Evolutionary conservation across 1,140 invertebrate species (phyloP).

Genomic region (Brachionus paranguensis): DNA sequence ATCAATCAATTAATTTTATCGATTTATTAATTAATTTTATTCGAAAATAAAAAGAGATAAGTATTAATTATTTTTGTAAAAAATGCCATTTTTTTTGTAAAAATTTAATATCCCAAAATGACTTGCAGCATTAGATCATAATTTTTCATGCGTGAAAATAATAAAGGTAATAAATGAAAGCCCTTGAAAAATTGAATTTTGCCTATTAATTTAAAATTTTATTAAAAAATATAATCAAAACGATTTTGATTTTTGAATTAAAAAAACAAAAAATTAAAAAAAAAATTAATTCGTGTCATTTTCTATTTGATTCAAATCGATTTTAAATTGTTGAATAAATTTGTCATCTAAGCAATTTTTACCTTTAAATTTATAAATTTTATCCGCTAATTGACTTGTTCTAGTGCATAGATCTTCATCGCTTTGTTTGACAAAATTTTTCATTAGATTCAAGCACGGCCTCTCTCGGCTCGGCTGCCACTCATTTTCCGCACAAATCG

Average conservation of each 20-base stretch:
- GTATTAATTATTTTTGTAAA: too few relatives aligned
- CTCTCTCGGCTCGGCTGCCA: neutral
- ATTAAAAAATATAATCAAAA: neutral
- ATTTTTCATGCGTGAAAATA: neutral
- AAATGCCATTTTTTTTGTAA: too few relatives aligned
- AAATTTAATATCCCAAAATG: too few relatives aligned
- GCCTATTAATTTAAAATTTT: too few relatives aligned
- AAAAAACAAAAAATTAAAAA: neutral
- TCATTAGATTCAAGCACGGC: neutral
- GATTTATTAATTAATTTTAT: too few relatives aligned
- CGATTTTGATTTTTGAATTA: neutral
- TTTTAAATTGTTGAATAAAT: constrained; percentile 7
- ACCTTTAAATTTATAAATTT: neutral
- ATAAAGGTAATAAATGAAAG: too few relatives aligned
- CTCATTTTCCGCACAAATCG: neutral
- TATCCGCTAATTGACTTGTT: neutral
- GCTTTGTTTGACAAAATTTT: neutral
- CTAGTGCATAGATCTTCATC: neutral
- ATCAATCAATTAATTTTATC: too few relatives aligned
- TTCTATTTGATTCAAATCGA: constrained; percentile 25
- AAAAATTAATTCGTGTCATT: neutral
- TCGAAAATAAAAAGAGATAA: too few relatives aligned
- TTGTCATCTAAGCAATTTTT: neutral
- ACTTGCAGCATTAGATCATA: too few relatives aligned
- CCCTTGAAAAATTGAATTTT: too few relatives aligned